A percentile compares a stretch with the other conserved stretches of the same genome.
Conservation (phyloP, 1,140 invertebrate species). For the Caenorhabditis inopinata region DNA sequence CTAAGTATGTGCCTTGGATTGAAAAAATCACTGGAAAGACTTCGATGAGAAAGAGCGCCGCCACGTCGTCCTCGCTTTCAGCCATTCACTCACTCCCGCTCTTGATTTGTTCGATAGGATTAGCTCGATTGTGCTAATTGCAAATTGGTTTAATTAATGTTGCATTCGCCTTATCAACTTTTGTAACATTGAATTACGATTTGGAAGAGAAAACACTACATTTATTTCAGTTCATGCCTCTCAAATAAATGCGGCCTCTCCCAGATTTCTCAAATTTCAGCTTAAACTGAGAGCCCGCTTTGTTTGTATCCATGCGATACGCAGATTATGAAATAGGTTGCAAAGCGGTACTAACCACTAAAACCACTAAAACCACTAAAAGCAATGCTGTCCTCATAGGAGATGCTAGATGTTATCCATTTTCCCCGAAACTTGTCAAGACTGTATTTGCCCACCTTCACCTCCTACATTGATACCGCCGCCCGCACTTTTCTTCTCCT, state of each 20-base stretch:
- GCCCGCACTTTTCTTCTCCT: background rate
- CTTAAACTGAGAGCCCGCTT: too few relatives aligned
- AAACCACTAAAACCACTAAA: too few relatives aligned
- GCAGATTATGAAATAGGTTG: too few relatives aligned
- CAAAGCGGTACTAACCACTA: too few relatives aligned
- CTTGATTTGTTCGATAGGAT: background rate
- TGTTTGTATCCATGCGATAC: too few relatives aligned
- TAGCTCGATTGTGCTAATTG: background rate
- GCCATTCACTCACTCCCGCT: too few relatives aligned
- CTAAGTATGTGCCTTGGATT: conserved; percentile 20
- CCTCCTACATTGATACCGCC: conserved; percentile 13
- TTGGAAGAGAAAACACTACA: too few relatives aligned
- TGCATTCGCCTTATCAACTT: too few relatives aligned
- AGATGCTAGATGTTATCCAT: background rate
- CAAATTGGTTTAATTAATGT: too few relatives aligned
- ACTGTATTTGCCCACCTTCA: conserved; percentile 4
- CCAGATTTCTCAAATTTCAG: background rate
- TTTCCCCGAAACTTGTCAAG: conserved; percentile 17
- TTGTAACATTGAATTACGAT: too few relatives aligned
- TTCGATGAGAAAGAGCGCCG: background rate
- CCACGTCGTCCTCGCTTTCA: background rate
- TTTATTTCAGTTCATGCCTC: background rate
- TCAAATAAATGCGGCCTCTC: too few relatives aligned
- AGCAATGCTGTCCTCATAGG: background rate
- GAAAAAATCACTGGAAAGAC: background rate